Percentiles rank a stretch among this genome's conserved stretches.
Evolutionary conservation across 2,113 vertebrate genomes (phyloP).

Genomic region (Boulengeromyrus knoepffleri): DNA sequence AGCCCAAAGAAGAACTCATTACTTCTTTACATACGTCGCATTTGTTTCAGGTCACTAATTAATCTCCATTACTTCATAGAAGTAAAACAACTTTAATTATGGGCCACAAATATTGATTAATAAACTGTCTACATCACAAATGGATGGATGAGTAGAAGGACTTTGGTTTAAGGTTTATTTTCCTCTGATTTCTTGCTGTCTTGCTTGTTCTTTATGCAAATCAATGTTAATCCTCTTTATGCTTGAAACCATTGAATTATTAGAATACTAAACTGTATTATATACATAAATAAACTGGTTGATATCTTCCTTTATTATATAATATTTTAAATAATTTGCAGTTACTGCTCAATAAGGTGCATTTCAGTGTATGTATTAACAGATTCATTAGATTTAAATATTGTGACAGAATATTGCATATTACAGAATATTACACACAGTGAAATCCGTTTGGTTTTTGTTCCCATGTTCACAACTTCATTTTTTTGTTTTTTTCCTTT

Average conservation of each 20-base stretch:
- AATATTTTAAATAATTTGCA: background rate
- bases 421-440: background rate
- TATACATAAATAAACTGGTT: slow-evolving; percentile 18
- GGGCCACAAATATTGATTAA: slow-evolving; percentile 90
- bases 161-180: slow-evolving; percentile 59
- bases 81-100: slow-evolving; percentile 81
- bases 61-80: slow-evolving; percentile 81
- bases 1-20: slow-evolving; percentile 75
- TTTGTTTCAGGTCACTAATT: slow-evolving; percentile 86
- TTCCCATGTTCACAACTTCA: background rate
- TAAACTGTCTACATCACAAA: slow-evolving; percentile 73
- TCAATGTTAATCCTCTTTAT: slow-evolving; percentile 49
- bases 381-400: background rate
- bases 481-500: background rate
- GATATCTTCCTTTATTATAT: slow-evolving; percentile 31
- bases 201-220: slow-evolving; percentile 56
- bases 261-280: slow-evolving; percentile 32
- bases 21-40: slow-evolving; percentile 69
- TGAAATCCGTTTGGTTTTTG: background rate
- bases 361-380: background rate
- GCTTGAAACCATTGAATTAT: slow-evolving; percentile 42
- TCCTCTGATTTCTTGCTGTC: slow-evolving; percentile 45
- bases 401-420: background rate
- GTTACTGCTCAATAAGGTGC: slow-evolving; percentile 8
- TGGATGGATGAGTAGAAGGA: slow-evolving; percentile 59